Base-by-base conservation (phyloP, 2,797 vertebrate species). In the Xiphophorus birchmanni region DNA sequence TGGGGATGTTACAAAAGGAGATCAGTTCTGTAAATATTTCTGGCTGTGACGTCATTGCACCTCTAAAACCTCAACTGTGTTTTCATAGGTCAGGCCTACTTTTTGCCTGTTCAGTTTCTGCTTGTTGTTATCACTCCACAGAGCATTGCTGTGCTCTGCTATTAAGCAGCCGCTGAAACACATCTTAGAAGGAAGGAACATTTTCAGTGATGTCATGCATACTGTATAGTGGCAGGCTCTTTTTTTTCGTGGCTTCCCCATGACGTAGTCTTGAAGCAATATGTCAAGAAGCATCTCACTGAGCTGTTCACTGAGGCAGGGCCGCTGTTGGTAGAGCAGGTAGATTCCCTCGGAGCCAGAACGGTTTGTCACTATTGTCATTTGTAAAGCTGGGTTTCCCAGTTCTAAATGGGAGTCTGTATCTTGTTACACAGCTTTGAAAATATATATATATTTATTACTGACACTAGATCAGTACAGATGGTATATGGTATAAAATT, bases 1-100 rank as follows among this genome's bases (percentile, higher is more conserved):
- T 86, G 81, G 10, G 78, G 81, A 83, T 90, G 90, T 86, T 87
- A 93, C 89, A 90, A 92, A 91, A 92, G 86, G 85, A 91, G 92
- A 90, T 91, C 91, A 93, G 86, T 89, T 92, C 90, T 90, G 86
- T 86, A 87, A 91, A 81, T 74, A 82, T 90, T 60, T 92, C 74
- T 81, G 78, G 74, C 74, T 79, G 86, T 91, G 89, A 92, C 89
- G 89, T 92, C 88, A 90, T 74, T 75, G 58, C 84, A 86, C 84
- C 82, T 88, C 83, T 58, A 82, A 87, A 87, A 85, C 76, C 81
- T 77, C 60, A 60, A 76, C 65, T 56, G 42, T 84, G 47, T 83
- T 89, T 73, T 79, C 76, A 73, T 56, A 86, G 42, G 37, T 82
- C 63, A 80, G 80, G 76, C 72, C 80, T 81, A 80, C 78, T 87